These are phyloP conservation scores for Meganola albula DNA, from an alignment of 2,888 invertebrate genomes.

Conservation along the genomic window DNA sequence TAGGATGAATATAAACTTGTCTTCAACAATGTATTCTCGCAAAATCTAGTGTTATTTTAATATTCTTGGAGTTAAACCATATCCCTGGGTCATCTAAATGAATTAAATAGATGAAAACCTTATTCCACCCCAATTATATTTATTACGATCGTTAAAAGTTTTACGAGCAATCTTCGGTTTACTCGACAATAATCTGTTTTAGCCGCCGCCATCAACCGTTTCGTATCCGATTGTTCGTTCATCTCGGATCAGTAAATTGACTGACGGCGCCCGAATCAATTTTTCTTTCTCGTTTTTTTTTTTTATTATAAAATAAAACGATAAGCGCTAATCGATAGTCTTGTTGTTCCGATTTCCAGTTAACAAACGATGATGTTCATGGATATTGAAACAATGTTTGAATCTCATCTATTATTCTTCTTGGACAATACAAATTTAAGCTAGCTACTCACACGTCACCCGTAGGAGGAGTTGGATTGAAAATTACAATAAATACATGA, in stretches of 20 bases:
- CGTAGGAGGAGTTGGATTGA: no score
- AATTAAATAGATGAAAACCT: slow-evolving; percentile 55
- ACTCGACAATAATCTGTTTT: slow-evolving; percentile 53
- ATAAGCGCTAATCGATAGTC: slow-evolving; percentile 30
- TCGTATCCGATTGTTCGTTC: slow-evolving; percentile 38
- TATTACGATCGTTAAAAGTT: slow-evolving; percentile 59
- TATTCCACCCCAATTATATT: slow-evolving; percentile 54
- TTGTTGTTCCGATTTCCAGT: background rate
- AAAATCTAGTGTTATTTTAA: no score
- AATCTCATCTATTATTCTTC: no score
- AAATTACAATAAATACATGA: no score
- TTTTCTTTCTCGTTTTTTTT: slow-evolving; percentile 36
- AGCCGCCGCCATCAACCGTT: slow-evolving; percentile 41
- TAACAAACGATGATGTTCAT: no score
- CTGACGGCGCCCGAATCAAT: slow-evolving; percentile 38
- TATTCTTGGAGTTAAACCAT: no score
- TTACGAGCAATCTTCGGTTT: slow-evolving; percentile 59
- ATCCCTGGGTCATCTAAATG: slow-evolving; percentile 36
- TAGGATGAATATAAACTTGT: no score
- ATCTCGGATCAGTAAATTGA: slow-evolving; percentile 41
- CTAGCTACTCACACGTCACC: no score
- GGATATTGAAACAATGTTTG: no score
- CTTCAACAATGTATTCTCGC: no score
- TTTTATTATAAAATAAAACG: slow-evolving; percentile 31
- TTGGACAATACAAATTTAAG: no score